Evolutionary conservation across 2,113 vertebrate species (phyloP).

Genomic region (Catharus bicknelli): DNA sequence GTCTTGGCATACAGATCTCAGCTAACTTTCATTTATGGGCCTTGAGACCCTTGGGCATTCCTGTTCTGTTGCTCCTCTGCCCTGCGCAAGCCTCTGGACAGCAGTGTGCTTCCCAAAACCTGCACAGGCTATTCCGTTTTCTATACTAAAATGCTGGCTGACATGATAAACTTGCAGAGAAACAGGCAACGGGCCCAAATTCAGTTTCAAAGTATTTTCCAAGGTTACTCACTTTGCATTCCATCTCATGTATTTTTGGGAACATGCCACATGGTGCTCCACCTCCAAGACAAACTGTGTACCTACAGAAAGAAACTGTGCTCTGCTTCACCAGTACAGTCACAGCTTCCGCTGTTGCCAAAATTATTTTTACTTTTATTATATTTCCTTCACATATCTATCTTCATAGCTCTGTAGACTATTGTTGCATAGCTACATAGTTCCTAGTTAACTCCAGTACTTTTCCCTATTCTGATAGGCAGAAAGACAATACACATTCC

Average conservation of each 20-base stretch:
- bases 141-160: neutral
- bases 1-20: neutral
- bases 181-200: neutral
- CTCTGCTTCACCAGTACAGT: neutral
- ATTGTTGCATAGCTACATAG: neutral
- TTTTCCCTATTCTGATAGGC: neutral
- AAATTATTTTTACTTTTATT: neutral
- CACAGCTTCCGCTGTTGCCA: neutral
- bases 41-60: neutral
- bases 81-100: neutral
- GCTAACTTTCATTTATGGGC: neutral
- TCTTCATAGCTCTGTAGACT: neutral
- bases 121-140: neutral
- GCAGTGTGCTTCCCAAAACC: neutral
- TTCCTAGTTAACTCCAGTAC: neutral
- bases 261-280: neutral
- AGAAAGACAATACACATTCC: neutral
- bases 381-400: neutral
- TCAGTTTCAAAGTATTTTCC: neutral
- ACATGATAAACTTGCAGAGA: neutral
- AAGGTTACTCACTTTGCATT: neutral
- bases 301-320: neutral
- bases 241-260: neutral
- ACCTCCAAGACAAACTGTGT: neutral
- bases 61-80: neutral